Evolutionary conservation across 1,140 invertebrate species (phyloP).

Genomic region (Panagrolaimus sp.): DNA sequence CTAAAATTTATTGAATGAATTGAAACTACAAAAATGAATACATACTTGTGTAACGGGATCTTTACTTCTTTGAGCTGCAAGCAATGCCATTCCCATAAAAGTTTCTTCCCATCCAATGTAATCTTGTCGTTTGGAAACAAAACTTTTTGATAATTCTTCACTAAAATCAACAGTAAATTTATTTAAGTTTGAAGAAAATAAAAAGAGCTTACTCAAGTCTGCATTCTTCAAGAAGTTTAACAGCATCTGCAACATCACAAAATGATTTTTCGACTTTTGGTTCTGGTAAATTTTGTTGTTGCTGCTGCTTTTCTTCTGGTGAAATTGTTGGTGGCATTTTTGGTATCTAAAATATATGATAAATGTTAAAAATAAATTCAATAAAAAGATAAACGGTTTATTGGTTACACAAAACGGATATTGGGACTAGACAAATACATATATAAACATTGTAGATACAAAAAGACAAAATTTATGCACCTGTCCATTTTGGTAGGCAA

Average conservation of each 20-base stretch:
- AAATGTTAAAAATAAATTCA: too few species aligned
- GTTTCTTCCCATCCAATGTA: slow-evolving; percentile 80
- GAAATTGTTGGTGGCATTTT: too few species aligned
- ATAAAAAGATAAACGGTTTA: too few species aligned
- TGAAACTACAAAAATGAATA: background rate
- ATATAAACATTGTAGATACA: too few species aligned
- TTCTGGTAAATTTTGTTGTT: too few species aligned
- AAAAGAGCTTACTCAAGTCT: slow-evolving; percentile 6
- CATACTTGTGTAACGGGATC: slow-evolving; percentile 79
- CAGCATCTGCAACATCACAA: background rate
- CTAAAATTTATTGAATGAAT: slow-evolving; percentile 46
- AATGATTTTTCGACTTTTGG: too few species aligned
- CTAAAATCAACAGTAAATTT: background rate
- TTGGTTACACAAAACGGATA: too few species aligned
- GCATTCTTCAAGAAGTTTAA: background rate
- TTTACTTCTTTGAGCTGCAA: slow-evolving; percentile 82
- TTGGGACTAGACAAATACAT: too few species aligned
- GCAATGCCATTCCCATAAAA: slow-evolving; percentile 80
- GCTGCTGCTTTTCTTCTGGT: too few species aligned
- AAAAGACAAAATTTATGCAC: too few species aligned
- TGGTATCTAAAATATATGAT: too few species aligned
- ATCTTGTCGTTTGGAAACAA: slow-evolving; percentile 58
- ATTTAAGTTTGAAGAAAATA: background rate
- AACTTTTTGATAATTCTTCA: background rate
- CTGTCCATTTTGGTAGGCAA: too few species aligned